Conservation (phyloP, 2,797 vertebrate genomes). For the Avahi laniger region DNA sequence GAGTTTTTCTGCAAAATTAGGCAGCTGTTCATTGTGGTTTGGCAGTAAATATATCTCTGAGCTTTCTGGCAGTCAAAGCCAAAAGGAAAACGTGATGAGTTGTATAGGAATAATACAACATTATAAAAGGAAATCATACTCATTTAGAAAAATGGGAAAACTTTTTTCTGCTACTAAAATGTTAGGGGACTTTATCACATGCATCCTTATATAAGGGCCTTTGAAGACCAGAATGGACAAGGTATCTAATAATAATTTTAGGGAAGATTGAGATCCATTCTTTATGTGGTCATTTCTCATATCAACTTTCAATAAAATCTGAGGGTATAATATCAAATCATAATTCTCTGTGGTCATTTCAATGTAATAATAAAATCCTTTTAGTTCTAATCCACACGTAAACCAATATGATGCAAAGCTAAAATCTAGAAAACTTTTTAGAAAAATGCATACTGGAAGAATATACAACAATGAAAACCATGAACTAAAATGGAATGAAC, state of each 20-base stretch:
- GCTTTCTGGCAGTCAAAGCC: conserved; percentile 52
- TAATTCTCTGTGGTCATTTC: not conserved
- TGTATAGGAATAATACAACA: not conserved
- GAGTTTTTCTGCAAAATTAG: conserved; percentile 58
- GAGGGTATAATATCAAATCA: not conserved
- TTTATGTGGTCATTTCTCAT: not conserved
- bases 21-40: conserved; percentile 54
- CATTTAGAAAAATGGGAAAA: conserved; percentile 32
- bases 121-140: not conserved
- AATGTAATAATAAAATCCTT: not conserved
- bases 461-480: not conserved
- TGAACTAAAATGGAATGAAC: not conserved
- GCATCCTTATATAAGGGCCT: not conserved
- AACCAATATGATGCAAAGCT: not conserved
- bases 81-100: conserved; percentile 45
- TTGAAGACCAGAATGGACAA: not conserved
- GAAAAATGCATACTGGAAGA: not conserved
- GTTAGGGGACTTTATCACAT: not conserved
- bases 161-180: conserved; percentile 8
- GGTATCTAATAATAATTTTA: not conserved
- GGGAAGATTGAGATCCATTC: not conserved
- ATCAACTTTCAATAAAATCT: not conserved
- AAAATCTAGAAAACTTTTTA: not conserved
- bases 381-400: not conserved
- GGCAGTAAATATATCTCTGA: conserved; percentile 29